Evolutionary conservation across 64 coral and sea anemone species (phyloP).

Genomic region (Stichodactyla mertensii): DNA sequence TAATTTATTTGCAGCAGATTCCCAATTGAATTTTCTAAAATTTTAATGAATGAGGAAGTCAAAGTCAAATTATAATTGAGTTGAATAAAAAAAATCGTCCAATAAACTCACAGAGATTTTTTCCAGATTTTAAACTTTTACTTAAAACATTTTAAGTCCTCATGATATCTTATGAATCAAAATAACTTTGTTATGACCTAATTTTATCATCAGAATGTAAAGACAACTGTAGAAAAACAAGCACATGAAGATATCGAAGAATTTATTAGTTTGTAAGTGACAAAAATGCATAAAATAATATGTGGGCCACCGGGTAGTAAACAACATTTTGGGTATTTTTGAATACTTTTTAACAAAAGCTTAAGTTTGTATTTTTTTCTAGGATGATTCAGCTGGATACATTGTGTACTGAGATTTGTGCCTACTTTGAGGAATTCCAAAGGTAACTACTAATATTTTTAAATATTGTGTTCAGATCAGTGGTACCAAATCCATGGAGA

Average conservation of each 20-base stretch:
- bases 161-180: too few relatives aligned
- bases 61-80: too few relatives aligned
- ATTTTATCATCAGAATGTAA: constrained; percentile 17
- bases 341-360: neutral
- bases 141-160: too few relatives aligned
- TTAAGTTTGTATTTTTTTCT: neutral
- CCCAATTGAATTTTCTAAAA: too few relatives aligned
- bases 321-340: neutral
- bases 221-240: constrained; percentile 35
- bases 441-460: neutral
- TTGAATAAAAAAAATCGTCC: too few relatives aligned
- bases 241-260: constrained; percentile 32
- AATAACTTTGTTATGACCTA: too few relatives aligned
- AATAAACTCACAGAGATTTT: too few relatives aligned
- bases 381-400: constrained; percentile 16
- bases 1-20: too few relatives aligned
- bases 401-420: neutral
- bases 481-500: too few relatives aligned
- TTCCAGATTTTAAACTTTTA: too few relatives aligned
- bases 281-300: neutral
- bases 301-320: too few relatives aligned
- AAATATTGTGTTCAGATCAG: neutral
- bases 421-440: neutral
- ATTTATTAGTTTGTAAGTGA: constrained; percentile 41
- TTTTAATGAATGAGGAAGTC: too few relatives aligned